Evolutionary conservation across 2,797 vertebrate species (phyloP).

Genomic region (Nasua narica): DNA sequence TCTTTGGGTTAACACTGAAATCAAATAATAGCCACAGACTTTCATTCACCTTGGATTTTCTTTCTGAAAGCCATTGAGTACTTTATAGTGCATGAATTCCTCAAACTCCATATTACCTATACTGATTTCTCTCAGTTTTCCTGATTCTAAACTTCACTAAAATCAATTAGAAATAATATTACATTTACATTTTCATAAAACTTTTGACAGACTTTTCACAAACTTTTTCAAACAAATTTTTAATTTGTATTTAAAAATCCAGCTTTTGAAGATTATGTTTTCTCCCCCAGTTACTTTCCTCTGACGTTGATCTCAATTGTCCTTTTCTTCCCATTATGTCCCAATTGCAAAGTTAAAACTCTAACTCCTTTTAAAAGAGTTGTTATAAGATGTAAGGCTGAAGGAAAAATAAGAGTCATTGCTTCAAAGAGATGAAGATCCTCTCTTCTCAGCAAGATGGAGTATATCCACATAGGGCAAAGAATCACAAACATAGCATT

Average conservation of each 20-base stretch:
- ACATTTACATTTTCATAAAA: too few species aligned
- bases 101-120: background rate
- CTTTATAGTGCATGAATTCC: background rate
- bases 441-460: background rate
- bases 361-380: conserved; percentile 19
- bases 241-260: conserved; percentile 47
- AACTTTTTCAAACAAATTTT: conserved; percentile 43
- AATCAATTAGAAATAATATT: conserved; percentile 30
- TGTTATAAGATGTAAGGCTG: background rate
- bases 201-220: too few species aligned
- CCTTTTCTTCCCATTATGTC: background rate
- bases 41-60: background rate
- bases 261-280: conserved; percentile 46
- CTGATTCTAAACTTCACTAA: background rate
- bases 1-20: background rate
- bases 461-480: background rate
- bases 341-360: conserved; percentile 31
- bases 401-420: background rate
- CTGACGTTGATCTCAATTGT: conserved; percentile 13
- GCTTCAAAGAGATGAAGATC: background rate
- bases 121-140: background rate
- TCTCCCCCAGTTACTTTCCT: conserved; percentile 4
- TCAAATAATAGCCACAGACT: background rate
- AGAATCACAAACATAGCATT: background rate
- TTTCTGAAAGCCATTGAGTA: background rate